Conservation (phyloP, 23 tunicate species). For the Halocynthia roretzi region DNA sequence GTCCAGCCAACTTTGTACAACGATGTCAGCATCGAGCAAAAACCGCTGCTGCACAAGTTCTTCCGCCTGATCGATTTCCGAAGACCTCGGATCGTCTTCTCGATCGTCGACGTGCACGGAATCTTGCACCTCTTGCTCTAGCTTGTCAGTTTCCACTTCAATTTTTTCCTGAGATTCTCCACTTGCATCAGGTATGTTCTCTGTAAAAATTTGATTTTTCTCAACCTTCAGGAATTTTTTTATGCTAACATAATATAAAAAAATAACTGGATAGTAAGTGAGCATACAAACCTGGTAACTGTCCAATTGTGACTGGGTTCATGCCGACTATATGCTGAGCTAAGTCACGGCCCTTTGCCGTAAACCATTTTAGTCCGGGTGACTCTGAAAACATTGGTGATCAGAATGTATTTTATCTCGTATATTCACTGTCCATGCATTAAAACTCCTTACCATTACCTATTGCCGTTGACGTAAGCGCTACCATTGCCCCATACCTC, state of each 20-base stretch:
- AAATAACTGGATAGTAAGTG: background rate
- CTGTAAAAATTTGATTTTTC: background rate
- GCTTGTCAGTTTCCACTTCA: background rate
- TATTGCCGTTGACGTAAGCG: constrained; percentile 5
- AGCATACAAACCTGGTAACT: constrained; percentile 1
- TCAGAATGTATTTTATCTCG: background rate
- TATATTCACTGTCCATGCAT: background rate
- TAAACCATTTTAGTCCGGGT: constrained; percentile 4
- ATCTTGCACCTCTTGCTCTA: background rate
- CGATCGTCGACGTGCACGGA: background rate
- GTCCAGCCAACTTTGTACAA: constrained; percentile 70
- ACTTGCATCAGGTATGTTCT: background rate
- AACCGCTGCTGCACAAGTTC: constrained; percentile 60
- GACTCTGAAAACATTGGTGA: background rate
- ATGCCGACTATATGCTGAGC: constrained; percentile 90
- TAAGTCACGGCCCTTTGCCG: constrained; percentile 45
- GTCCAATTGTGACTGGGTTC: constrained; percentile 64
- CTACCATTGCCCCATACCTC: constrained; percentile 19
- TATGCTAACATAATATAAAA: background rate
- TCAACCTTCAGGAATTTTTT: background rate
- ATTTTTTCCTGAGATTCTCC: background rate
- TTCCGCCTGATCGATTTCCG: constrained; percentile 17
- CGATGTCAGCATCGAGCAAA: constrained; percentile 53
- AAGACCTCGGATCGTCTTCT: background rate
- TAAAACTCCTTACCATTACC: constrained; percentile 19